Conservation (phyloP, 2,888 invertebrate species). For the Clusia tigrina region DNA sequence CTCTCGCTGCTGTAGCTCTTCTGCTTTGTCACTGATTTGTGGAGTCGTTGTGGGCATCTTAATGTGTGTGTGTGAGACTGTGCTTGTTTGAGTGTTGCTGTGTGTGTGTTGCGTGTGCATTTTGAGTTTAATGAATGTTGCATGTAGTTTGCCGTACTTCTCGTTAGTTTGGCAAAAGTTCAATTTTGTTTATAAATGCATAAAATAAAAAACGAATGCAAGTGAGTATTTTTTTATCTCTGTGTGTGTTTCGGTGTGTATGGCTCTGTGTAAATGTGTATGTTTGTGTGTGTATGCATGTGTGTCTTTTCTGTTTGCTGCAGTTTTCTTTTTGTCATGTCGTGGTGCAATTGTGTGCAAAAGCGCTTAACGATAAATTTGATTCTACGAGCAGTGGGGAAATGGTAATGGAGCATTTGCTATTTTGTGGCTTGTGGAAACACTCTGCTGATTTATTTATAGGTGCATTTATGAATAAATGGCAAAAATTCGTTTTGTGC, state of each 20-base stretch:
- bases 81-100: slow-evolving; percentile 30
- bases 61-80: slow-evolving; percentile 12
- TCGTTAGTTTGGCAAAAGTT: slow-evolving; percentile 58
- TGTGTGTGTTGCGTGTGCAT: too few species aligned
- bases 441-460: neutral
- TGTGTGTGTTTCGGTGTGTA: neutral
- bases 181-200: slow-evolving; percentile 39
- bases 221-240: neutral
- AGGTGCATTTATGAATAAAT: neutral
- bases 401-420: slow-evolving; percentile 29
- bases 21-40: slow-evolving; percentile 27
- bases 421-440: neutral
- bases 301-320: neutral
- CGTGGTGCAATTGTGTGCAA: slow-evolving; percentile 21
- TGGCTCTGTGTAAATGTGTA: neutral
- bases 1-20: slow-evolving; percentile 39
- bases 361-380: slow-evolving; percentile 28
- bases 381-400: slow-evolving; percentile 30
- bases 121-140: slow-evolving; percentile 55
- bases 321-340: neutral
- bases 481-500: too few species aligned
- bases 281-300: slow-evolving; percentile 33
- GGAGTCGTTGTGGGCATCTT: slow-evolving; percentile 16
- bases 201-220: neutral
- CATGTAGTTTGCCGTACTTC: slow-evolving; percentile 48